Base-by-base conservation (phyloP, 2,113 vertebrate genomes). In the Ondatra zibethicus region DNA sequence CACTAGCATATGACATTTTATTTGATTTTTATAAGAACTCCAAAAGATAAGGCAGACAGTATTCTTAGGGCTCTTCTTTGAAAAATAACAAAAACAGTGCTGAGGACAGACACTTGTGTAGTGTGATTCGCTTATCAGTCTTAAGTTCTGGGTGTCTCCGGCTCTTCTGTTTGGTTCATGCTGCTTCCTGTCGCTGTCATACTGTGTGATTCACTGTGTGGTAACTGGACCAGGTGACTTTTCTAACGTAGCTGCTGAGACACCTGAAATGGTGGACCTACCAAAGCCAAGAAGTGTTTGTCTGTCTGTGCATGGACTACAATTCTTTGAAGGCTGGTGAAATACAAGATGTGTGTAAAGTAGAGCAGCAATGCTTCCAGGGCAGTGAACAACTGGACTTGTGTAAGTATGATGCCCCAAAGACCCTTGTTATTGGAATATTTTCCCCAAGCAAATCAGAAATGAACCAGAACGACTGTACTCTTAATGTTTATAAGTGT, bases 191-290 rank as follows among this genome's bases (percentile, higher is more conserved):
- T 4, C 1, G 5, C 13, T n/a, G 19, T 36, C 16, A 58, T 36
- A 10, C 0, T 8, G 2, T 10, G 23, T 58, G 42, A 84, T 39
- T 45, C 45, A 68, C 3, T 6, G 0, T 6, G 52, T 27, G n/a
- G 8, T 39, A 47, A 25, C 25, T 55, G 50, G 84, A 36, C 31
- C 16, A 17, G 0, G 0, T n/a, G 33, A 86, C 31, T 92, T 89
- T 92, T 82, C 42, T 66, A 50, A 78, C 5, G 5, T 2, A 80
- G 52, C 11, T 45, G 23, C 33, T 5, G 21, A 77, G 55, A 88
- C 1, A 14, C 16, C 5, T 91, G 36, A 75, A 36, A 19, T 39
- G 58, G 13, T 68, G 25, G 13, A 73, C 68, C 23, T 66, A 14
- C 52, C 29, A 5, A 73, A 61, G 27, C 52, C 47, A n/a, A 61